Evolutionary conservation across 2,113 vertebrate species (phyloP).

Genomic region (Speoplatyrhinus poulsoni): DNA sequence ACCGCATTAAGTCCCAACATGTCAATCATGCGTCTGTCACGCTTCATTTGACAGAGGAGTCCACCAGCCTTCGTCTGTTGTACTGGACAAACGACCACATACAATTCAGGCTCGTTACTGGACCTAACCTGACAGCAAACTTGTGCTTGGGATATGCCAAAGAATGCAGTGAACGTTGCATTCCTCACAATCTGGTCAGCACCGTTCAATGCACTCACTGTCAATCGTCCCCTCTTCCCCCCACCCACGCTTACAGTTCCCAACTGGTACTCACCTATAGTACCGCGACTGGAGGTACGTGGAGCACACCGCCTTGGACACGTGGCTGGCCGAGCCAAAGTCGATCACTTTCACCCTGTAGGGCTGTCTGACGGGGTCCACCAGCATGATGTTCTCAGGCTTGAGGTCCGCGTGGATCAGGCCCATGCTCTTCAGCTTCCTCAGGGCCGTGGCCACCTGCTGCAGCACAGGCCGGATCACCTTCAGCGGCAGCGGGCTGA

Average conservation of each 20-base stretch:
- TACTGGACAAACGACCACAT: too few relatives aligned
- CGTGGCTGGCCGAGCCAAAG: slow-evolving; percentile 98
- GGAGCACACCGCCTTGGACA: slow-evolving; percentile 98
- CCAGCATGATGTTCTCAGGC: slow-evolving; percentile 99
- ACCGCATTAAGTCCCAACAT: too few relatives aligned
- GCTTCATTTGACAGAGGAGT: too few relatives aligned
- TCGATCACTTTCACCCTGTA: slow-evolving; percentile 99
- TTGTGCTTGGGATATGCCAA: too few relatives aligned
- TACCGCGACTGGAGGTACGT: slow-evolving; percentile 98
- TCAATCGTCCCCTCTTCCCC: neutral
- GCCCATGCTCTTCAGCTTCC: slow-evolving; percentile 96
- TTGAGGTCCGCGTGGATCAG: slow-evolving; percentile 99
- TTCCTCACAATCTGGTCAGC: neutral
- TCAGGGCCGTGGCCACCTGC: slow-evolving; percentile 97
- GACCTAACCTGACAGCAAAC: too few relatives aligned
- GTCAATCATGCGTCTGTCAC: too few relatives aligned
- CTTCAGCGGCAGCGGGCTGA: slow-evolving; percentile 96
- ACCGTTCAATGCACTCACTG: neutral
- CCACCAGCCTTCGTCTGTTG: too few relatives aligned
- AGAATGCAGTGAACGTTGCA: neutral
- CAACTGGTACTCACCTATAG: slow-evolving; percentile 87
- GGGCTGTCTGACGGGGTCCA: slow-evolving; percentile 96
- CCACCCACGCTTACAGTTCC: neutral
- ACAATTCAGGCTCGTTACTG: too few relatives aligned
- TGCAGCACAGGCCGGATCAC: slow-evolving; percentile 97